Base-by-base conservation (phyloP, 2,888 invertebrate species). In the Hydraecia micacea region DNA sequence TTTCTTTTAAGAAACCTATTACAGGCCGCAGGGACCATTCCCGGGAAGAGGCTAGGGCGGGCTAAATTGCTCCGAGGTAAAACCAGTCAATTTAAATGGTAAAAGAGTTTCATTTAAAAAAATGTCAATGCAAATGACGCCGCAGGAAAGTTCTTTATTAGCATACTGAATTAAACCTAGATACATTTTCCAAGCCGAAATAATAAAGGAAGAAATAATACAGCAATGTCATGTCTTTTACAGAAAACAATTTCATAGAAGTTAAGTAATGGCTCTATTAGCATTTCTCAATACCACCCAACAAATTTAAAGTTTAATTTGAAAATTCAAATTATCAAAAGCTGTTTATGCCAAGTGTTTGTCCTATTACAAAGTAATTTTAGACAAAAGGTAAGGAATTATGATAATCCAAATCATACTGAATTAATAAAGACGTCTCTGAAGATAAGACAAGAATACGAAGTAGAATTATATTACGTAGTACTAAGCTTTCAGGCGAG, bases 1-100 rank as follows among this genome's bases (percentile, higher is more conserved):
- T 95, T 95, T 93, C 94, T 93, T 95, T 94, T 93, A 94, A 94
- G 93, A 95, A 94, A 95, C 94, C 95, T 94, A 95, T 95, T 95
- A 95, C 93, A 93, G 90, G 93, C 95, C 95, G 91, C 95, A 92
- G 95, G 95, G 95, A 94, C 93, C 91, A 92, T 93, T 93, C 92
- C 91, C 85, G 88, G 90, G 88, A 90, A 92, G 92, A 94, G 87
- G 90, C 92, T 90, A 90, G 83, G 80, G 85, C 88, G 90, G 90
- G 81, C 91, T 88, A 94, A 95, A 95, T 95, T 95, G 93, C 95
- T 94, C 90, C 87, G 93, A 95, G 94, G 95, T 94, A 90, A 93
- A 93, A 93, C 91, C 93, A 94, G 93, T 95, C 95, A 95, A 96
- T 95, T 95, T 95, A 93, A 95, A 96, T 95, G 94, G 94, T 93